Evolutionary conservation across 2,888 invertebrate genomes (phyloP).

Genomic region (Eumacrocentrus americanus): DNA sequence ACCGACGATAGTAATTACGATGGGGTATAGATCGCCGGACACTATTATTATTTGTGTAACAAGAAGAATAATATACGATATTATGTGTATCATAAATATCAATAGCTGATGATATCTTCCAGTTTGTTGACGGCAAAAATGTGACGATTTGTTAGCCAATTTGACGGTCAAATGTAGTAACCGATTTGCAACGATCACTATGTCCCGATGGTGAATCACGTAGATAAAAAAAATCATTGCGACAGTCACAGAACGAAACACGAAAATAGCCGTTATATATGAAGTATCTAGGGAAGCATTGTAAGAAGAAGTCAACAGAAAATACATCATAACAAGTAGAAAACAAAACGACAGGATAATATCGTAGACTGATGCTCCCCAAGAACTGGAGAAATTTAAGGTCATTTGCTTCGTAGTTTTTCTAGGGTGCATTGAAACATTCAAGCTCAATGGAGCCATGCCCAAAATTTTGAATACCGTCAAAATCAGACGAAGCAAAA

Average conservation of each 20-base stretch:
- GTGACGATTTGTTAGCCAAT: background rate
- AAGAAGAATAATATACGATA: background rate
- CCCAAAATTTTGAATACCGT: background rate
- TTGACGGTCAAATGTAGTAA: background rate
- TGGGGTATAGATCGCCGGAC: background rate
- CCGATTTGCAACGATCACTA: background rate
- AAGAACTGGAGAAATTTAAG: background rate
- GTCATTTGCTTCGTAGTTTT: background rate
- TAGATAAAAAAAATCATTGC: background rate
- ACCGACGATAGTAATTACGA: background rate
- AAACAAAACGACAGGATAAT: background rate
- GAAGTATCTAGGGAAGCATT: too few species aligned
- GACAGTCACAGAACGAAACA: background rate
- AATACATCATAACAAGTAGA: too few species aligned
- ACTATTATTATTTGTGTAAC: background rate
- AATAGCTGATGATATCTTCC: background rate
- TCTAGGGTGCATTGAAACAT: background rate
- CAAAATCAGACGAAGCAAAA: background rate
- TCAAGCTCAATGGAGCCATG: background rate
- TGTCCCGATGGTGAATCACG: background rate
- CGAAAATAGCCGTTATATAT: too few species aligned
- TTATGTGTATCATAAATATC: background rate
- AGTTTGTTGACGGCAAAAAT: background rate
- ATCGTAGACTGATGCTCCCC: background rate
- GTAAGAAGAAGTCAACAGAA: too few species aligned